These are phyloP conservation scores for Meda fulgida DNA, from an alignment of 2,797 vertebrate species.

Conservation along the genomic window DNA sequence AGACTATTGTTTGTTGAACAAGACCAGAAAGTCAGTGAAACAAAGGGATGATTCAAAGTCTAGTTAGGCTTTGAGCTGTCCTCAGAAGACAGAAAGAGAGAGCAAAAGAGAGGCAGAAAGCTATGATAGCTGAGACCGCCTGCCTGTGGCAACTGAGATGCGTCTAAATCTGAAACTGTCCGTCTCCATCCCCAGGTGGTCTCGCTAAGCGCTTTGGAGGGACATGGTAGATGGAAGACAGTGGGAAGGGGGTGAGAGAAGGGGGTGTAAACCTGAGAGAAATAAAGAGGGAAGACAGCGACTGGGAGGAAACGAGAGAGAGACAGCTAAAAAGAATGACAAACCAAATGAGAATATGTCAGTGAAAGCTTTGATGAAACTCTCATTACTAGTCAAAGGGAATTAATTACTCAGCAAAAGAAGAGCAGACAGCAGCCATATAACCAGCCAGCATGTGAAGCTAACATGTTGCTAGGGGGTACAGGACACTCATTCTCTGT, in stretches of 20 bases:
- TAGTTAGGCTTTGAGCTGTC: conserved; percentile 36
- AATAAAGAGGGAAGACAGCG: background rate
- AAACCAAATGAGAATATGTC: conserved; percentile 57
- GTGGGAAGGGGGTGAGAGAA: conserved; percentile 5
- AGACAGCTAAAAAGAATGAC: background rate
- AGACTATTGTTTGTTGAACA: conserved; percentile 24
- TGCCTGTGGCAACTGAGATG: conserved; percentile 66
- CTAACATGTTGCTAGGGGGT: background rate
- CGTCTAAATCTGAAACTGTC: conserved; percentile 72
- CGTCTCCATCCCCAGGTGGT: conserved; percentile 71
- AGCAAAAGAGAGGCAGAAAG: conserved; percentile 7
- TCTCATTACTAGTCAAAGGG: conserved; percentile 68
- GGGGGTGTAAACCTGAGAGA: conserved; percentile 5
- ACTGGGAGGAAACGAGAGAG: background rate
- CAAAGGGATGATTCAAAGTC: conserved; percentile 36
- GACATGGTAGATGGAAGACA: conserved; percentile 5
- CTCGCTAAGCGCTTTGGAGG: conserved; percentile 49
- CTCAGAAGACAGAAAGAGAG: conserved; percentile 12
- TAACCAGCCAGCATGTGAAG: background rate
- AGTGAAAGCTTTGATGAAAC: conserved; percentile 65
- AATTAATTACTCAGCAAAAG: conserved; percentile 72
- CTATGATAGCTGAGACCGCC: conserved; percentile 48
- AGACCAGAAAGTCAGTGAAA: conserved; percentile 15
- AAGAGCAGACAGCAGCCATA: conserved; percentile 37
- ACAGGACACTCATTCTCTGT: background rate